Percentiles rank a stretch among this genome's conserved stretches.
Evolutionary conservation across 2,888 invertebrate genomes (phyloP).

Genomic region (Apamea sordens): DNA sequence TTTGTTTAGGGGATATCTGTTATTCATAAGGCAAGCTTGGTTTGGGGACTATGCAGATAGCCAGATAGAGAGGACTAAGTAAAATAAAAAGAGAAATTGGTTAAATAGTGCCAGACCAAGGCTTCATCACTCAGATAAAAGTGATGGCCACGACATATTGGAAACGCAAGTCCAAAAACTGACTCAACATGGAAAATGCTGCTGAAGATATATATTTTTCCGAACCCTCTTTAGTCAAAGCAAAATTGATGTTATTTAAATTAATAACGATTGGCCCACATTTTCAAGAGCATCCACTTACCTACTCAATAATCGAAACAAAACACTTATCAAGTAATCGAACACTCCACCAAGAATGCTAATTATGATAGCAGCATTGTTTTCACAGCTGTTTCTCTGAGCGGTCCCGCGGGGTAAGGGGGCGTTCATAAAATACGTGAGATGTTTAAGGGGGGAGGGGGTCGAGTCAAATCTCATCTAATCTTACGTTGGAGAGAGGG

Average conservation of each 20-base stretch:
- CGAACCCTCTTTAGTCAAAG: background rate
- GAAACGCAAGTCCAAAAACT: background rate
- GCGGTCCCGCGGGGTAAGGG: background rate
- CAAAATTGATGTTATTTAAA: no score
- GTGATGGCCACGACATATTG: no score
- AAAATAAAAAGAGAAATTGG: background rate
- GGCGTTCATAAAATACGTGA: no score
- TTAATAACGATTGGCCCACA: background rate
- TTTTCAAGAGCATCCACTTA: background rate
- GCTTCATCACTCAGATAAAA: background rate
- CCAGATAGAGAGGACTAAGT: background rate
- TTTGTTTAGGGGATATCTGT: no score
- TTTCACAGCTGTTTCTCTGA: background rate
- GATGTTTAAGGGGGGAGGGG: no score
- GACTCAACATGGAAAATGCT: background rate
- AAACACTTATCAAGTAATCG: background rate
- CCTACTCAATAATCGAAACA: constrained; percentile 4
- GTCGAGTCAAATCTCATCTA: no score
- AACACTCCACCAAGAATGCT: background rate
- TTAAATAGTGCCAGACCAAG: no score
- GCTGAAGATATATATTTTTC: background rate
- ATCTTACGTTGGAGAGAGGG: no score
- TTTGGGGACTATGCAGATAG: background rate
- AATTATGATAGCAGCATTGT: constrained; percentile 17
- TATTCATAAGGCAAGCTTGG: background rate